Evolutionary conservation across 1,140 invertebrate species (phyloP).

Genomic region (Lasioglossum baleicum): DNA sequence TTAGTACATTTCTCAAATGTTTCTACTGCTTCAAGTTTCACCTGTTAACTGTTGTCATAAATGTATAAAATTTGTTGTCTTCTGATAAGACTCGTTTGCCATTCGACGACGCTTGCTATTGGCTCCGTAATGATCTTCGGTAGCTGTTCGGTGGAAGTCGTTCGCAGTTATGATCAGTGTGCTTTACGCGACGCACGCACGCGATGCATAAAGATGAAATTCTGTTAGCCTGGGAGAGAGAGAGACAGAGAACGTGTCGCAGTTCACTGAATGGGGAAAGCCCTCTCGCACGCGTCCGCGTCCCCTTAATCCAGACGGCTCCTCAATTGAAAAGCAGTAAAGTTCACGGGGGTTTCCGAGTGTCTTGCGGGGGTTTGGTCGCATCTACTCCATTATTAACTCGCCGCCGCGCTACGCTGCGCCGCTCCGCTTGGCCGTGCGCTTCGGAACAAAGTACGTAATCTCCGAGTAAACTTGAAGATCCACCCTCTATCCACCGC

Average conservation of each 20-base stretch:
- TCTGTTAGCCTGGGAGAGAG: not conserved
- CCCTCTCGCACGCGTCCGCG: no score
- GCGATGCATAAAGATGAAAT: not conserved
- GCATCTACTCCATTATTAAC: constrained; percentile 19
- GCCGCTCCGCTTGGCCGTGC: no score
- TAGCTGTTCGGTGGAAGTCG: not conserved
- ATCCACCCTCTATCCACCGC: not conserved
- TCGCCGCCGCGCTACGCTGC: no score
- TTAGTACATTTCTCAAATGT: no score
- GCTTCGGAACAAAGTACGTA: not conserved
- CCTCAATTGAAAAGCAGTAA: constrained; percentile 25
- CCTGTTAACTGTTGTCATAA: no score
- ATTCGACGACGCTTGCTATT: no score
- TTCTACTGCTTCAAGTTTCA: no score
- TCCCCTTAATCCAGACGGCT: constrained; percentile 6
- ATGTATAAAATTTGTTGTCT: no score
- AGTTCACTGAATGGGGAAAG: not conserved
- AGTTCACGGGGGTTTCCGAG: not conserved
- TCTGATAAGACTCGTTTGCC: no score
- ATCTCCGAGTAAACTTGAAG: constrained; percentile 14
- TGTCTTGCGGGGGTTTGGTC: not conserved
- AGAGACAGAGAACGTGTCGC: not conserved
- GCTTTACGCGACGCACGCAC: not conserved
- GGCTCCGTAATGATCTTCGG: no score
- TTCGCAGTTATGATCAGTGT: not conserved